Evolutionary conservation across 2,888 invertebrate species (phyloP).

Genomic region (Dasypolia templi): DNA sequence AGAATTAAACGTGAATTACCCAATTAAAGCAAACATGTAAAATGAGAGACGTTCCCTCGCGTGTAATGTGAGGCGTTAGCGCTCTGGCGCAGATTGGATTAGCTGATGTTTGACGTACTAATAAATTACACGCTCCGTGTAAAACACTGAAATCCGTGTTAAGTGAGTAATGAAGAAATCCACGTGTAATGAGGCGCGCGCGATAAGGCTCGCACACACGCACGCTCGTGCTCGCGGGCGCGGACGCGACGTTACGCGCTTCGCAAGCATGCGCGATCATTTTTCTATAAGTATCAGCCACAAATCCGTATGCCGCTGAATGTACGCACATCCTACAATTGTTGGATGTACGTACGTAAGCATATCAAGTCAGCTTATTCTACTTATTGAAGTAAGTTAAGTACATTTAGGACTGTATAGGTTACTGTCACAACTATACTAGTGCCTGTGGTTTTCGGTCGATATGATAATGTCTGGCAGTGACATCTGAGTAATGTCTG

Average conservation of each 20-base stretch:
- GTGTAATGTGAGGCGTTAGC: not conserved
- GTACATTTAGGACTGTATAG: not conserved
- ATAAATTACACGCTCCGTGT: constrained; percentile 38
- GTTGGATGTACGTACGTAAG: not conserved
- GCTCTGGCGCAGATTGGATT: constrained; percentile 24
- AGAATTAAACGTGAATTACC: not conserved
- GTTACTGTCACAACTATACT: too few relatives aligned
- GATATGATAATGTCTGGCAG: not conserved
- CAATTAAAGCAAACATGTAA: not conserved
- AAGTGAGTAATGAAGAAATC: constrained; percentile 32
- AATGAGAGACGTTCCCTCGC: not conserved
- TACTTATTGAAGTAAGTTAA: too few relatives aligned
- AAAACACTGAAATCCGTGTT: constrained; percentile 34
- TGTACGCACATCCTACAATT: not conserved
- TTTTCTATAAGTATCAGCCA: not conserved
- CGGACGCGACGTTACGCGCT: not conserved
- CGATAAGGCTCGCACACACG: not conserved
- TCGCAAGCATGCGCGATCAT: not conserved
- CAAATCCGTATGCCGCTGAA: too few relatives aligned
- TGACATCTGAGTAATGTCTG: not conserved
- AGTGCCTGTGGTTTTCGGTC: not conserved
- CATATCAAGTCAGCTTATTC: not conserved
- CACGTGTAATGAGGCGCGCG: constrained; percentile 23
- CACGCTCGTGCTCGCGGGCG: not conserved
- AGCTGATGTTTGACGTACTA: constrained; percentile 39